Percentiles rank a stretch among this genome's conserved stretches.
phyloP scores from a whole-genome alignment of 35 echinoderm and acorn worm genomes.

The Apostichopus japonicus region DNA sequence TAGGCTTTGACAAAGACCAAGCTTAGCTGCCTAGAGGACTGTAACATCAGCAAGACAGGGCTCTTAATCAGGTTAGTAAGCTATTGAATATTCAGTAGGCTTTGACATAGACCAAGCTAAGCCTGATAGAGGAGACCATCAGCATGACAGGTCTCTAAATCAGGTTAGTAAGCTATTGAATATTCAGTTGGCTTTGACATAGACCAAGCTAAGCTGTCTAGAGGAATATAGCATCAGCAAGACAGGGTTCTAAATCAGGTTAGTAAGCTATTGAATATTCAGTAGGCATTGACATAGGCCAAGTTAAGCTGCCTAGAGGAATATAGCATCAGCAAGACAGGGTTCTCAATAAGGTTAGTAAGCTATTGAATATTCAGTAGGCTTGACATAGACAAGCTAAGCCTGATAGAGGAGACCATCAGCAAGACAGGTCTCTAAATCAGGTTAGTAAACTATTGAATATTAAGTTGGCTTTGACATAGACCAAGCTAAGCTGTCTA shows the following conservation, averaged over 20 bases:
- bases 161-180: slow-evolving; percentile 15
- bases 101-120: slow-evolving; percentile 54
- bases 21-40: slow-evolving; percentile 54
- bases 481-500: slow-evolving; percentile 53
- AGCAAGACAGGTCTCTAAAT: slow-evolving; percentile 95
- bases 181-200: slow-evolving; percentile 23
- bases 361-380: too few species aligned
- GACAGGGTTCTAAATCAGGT: slow-evolving; percentile 72
- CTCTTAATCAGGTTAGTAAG: slow-evolving; percentile 47
- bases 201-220: slow-evolving; percentile 53
- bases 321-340: too few species aligned
- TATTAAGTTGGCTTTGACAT: slow-evolving; percentile 70
- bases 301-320: too few species aligned
- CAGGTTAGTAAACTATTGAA: slow-evolving; percentile 86
- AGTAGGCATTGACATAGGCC: slow-evolving; percentile 5
- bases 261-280: background rate
- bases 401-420: slow-evolving; percentile 71
- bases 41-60: slow-evolving; percentile 76
- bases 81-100: slow-evolving; percentile 19
- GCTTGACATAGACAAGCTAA: slow-evolving; percentile 82
- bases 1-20: slow-evolving; percentile 39
- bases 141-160: slow-evolving; percentile 82
- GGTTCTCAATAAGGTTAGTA: too few species aligned
- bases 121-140: slow-evolving; percentile 64
- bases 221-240: slow-evolving; percentile 69